Conservation (phyloP, 2,888 invertebrate species). For the Himalopsyche kuldschensis region DNA sequence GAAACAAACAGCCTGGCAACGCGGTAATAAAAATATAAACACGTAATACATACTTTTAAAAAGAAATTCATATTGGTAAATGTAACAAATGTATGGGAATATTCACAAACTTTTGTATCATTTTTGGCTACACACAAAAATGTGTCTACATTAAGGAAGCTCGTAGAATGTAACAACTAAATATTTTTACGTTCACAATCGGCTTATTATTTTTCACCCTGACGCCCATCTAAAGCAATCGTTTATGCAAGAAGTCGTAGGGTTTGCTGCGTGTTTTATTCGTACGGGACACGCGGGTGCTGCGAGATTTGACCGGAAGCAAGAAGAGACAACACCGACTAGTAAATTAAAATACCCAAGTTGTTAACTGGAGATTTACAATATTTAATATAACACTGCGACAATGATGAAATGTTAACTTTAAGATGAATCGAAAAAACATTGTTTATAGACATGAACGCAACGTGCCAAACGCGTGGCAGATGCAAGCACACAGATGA, state of each 20-base stretch:
- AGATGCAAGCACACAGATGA: slow-evolving; percentile 20
- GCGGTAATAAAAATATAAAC: background rate
- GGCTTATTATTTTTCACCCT: slow-evolving; percentile 39
- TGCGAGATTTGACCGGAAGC: background rate
- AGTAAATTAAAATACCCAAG: background rate
- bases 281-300: background rate
- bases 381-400: background rate
- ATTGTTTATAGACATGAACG: background rate
- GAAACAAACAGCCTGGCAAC: slow-evolving; percentile 9
- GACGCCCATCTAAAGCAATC: slow-evolving; percentile 40
- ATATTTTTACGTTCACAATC: slow-evolving; percentile 39
- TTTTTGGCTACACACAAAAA: slow-evolving; percentile 37
- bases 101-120: slow-evolving; percentile 10
- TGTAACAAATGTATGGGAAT: slow-evolving; percentile 6
- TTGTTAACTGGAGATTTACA: background rate
- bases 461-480: background rate
- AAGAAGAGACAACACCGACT: background rate
- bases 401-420: background rate
- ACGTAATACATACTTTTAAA: background rate
- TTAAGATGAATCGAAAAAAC: background rate
- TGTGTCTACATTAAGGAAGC: slow-evolving; percentile 39
- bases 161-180: slow-evolving; percentile 39
- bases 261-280: background rate
- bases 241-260: slow-evolving; percentile 6
- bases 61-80: background rate